Percentiles rank a stretch among this genome's conserved stretches.
These are phyloP conservation scores for Diarsia rubi DNA, from an alignment of 2,888 invertebrate genomes.

Conservation along the genomic window DNA sequence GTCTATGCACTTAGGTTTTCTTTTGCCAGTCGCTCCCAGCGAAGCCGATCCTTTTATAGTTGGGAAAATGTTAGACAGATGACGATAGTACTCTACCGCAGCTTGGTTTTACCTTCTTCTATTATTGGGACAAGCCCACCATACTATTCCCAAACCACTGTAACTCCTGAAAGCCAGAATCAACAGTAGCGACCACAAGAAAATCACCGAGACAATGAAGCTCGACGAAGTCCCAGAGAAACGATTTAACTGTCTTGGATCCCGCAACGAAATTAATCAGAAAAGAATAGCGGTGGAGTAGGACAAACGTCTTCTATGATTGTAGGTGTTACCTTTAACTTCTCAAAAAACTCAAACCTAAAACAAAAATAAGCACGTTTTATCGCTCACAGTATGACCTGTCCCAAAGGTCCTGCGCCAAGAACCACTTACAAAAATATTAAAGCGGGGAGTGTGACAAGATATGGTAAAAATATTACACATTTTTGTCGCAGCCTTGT, in stretches of 20 bases:
- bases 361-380: neutral
- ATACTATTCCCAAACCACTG: no score
- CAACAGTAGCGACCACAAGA: no score
- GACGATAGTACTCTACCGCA: neutral
- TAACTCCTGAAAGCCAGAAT: no score
- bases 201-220: no score
- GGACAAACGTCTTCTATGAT: no score
- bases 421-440: constrained; percentile 66
- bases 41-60: neutral
- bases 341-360: neutral
- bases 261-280: no score
- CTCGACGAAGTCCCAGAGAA: no score
- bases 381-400: constrained; percentile 41
- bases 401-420: constrained; percentile 33
- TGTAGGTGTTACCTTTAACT: neutral
- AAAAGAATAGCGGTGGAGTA: no score
- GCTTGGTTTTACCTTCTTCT: neutral
- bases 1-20: neutral
- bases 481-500: constrained; percentile 36
- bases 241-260: no score
- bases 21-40: neutral
- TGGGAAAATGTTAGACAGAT: neutral
- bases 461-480: constrained; percentile 57
- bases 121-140: no score
- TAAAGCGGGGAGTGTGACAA: constrained; percentile 56